These are phyloP conservation scores for Lerema accius DNA, from an alignment of 1,140 invertebrate genomes.

Conservation along the genomic window DNA sequence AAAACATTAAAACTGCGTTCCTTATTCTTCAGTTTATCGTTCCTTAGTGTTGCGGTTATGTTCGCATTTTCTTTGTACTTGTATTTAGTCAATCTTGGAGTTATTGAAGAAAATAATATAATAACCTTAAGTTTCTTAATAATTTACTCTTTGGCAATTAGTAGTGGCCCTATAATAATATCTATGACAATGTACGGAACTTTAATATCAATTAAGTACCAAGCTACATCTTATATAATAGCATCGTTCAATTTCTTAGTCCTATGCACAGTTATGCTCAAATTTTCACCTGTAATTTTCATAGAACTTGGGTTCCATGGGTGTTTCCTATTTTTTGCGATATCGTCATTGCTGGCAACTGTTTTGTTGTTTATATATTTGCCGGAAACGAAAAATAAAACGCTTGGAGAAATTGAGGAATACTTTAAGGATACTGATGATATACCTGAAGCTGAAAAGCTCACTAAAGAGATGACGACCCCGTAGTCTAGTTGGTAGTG, in stretches of 20 bases:
- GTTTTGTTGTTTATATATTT: slow-evolving; percentile 40
- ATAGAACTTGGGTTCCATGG: slow-evolving; percentile 38
- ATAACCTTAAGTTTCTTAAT: not conserved
- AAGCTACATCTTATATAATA: slow-evolving; percentile 33
- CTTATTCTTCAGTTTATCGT: slow-evolving; percentile 22
- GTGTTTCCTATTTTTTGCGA: slow-evolving; percentile 40
- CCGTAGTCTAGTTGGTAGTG: too few relatives aligned
- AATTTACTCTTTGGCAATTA: slow-evolving; percentile 33
- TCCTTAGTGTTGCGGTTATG: slow-evolving; percentile 2
- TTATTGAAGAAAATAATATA: not conserved
- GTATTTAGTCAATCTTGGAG: not conserved
- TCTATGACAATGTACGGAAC: slow-evolving; percentile 40
- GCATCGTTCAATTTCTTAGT: slow-evolving; percentile 23
- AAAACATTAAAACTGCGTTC: slow-evolving; percentile 30
- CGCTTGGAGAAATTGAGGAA: slow-evolving; percentile 44
- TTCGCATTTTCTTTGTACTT: not conserved
- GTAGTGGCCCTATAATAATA: slow-evolving; percentile 44
- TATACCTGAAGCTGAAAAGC: not conserved
- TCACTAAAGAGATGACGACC: too few relatives aligned
- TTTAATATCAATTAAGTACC: slow-evolving; percentile 41
- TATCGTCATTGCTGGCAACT: slow-evolving; percentile 23
- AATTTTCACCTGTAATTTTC: slow-evolving; percentile 40
- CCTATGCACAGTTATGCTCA: slow-evolving; percentile 23
- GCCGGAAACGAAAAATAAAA: slow-evolving; percentile 53
- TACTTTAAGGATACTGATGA: slow-evolving; percentile 8